Conservation (phyloP, 2,113 vertebrate species). For the Potamarius usumacintae region DNA sequence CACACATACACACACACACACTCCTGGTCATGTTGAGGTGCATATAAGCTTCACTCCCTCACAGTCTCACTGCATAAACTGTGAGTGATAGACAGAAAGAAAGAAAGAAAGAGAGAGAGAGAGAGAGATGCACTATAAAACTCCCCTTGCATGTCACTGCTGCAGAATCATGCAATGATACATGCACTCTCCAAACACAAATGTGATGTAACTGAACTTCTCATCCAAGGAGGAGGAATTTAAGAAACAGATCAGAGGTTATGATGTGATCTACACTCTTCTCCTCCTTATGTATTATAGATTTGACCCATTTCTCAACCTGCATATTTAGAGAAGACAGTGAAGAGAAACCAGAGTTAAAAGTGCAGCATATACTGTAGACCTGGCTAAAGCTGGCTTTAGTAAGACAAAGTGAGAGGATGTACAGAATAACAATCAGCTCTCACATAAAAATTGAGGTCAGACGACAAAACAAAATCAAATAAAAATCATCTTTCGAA, state of each 20-base stretch:
- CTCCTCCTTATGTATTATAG: not conserved
- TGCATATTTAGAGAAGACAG: not conserved
- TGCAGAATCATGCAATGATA: not conserved
- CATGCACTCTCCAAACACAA: not conserved
- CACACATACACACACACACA: constrained; percentile 12
- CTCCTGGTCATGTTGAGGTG: not conserved
- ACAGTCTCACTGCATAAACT: not conserved
- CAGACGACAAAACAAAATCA: not conserved
- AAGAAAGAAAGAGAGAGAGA: not conserved
- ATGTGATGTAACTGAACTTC: not conserved
- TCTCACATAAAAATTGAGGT: not conserved
- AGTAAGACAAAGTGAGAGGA: not conserved
- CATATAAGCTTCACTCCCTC: constrained; percentile 20
- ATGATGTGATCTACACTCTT: not conserved
- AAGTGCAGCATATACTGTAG: not conserved
- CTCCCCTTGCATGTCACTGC: not conserved
- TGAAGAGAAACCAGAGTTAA: not conserved
- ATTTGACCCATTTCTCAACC: not conserved
- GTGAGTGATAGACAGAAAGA: not conserved
- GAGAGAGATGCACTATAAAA: not conserved
- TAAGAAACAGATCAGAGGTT: not conserved
- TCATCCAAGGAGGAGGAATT: not conserved
- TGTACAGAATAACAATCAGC: not conserved
- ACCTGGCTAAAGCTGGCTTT: not conserved
- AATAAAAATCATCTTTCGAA: not conserved